Percentiles rank a stretch among this genome's conserved stretches.
Evolutionary conservation across 2,888 invertebrate genomes (phyloP).

Genomic region (Heteromyza rotundicornis): DNA sequence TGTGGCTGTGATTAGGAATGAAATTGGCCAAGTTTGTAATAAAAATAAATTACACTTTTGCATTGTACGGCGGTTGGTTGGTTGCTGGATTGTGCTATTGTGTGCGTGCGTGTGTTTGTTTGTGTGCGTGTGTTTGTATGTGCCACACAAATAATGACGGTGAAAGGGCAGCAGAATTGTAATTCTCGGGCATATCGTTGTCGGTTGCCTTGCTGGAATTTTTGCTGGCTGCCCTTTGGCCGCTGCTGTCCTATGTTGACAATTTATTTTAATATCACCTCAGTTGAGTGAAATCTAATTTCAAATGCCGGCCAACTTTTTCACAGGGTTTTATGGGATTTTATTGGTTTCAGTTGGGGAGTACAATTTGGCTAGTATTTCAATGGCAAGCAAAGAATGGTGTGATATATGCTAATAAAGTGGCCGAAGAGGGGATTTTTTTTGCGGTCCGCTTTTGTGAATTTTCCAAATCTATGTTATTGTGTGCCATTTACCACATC

Average conservation of each 20-base stretch:
- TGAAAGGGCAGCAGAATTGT: not conserved
- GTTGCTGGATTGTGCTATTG: not conserved
- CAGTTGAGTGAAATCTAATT: constrained; percentile 25
- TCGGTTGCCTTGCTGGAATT: constrained; percentile 18
- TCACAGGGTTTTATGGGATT: constrained; percentile 10
- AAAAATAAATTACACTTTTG: constrained; percentile 41
- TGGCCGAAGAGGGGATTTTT: too few relatives aligned
- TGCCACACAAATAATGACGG: not conserved
- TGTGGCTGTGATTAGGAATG: constrained; percentile 33
- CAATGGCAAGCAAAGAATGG: too few relatives aligned
- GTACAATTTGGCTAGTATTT: too few relatives aligned
- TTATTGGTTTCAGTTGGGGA: constrained; percentile 13
- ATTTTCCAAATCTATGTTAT: too few relatives aligned
- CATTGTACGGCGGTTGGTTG: constrained; percentile 12
- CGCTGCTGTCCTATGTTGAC: constrained; percentile 26
- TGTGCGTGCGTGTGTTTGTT: constrained; percentile 15
- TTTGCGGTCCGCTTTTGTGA: too few relatives aligned
- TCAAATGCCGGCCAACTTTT: not conserved
- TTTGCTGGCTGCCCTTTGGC: constrained; percentile 8
- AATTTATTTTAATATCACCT: constrained; percentile 37
- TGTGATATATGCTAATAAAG: too few relatives aligned
- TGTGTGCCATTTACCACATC: too few relatives aligned
- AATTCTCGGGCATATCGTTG: not conserved
- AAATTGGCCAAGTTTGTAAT: constrained; percentile 44
- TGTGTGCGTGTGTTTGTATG: constrained; percentile 12